These are phyloP conservation scores for Papio anubis DNA, from an alignment of 2,113 vertebrate species.

Conservation along the genomic window DNA sequence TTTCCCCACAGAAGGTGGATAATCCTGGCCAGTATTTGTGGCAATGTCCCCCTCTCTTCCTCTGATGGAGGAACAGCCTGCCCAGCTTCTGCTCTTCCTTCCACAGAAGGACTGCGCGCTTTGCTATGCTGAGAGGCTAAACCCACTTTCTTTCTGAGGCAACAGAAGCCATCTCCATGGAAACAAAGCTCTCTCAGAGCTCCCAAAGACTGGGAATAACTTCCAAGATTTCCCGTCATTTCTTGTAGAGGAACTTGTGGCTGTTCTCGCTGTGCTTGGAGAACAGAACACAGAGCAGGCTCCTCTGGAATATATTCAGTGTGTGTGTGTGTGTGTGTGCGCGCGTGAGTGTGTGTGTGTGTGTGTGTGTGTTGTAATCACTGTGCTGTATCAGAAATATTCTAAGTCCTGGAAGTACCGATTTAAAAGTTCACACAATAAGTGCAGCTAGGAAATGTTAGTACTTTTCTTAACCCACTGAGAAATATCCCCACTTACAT, in stretches of 20 bases:
- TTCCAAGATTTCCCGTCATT: neutral
- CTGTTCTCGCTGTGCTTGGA: neutral
- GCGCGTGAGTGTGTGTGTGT: rapidly evolving
- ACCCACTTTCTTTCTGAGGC: neutral
- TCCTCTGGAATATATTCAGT: neutral
- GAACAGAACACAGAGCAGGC: neutral
- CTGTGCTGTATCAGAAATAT: neutral
- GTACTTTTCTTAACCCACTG: neutral
- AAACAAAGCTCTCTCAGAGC: neutral
- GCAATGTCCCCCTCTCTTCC: neutral
- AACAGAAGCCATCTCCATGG: neutral
- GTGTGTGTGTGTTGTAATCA: neutral
- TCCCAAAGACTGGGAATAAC: neutral
- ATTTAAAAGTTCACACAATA: too few relatives aligned
- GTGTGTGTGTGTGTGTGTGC: rapidly evolving
- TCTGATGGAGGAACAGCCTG: neutral
- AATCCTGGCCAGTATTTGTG: neutral
- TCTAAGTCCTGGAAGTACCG: neutral
- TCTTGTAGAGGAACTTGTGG: neutral
- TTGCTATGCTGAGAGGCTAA: neutral
- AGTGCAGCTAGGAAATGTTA: neutral
- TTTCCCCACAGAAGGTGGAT: neutral
- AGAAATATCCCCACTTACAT: neutral
- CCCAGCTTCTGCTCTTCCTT: neutral
- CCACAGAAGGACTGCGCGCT: neutral